Conservation (phyloP, 2,113 vertebrate species). For the Indicator maculatus region DNA sequence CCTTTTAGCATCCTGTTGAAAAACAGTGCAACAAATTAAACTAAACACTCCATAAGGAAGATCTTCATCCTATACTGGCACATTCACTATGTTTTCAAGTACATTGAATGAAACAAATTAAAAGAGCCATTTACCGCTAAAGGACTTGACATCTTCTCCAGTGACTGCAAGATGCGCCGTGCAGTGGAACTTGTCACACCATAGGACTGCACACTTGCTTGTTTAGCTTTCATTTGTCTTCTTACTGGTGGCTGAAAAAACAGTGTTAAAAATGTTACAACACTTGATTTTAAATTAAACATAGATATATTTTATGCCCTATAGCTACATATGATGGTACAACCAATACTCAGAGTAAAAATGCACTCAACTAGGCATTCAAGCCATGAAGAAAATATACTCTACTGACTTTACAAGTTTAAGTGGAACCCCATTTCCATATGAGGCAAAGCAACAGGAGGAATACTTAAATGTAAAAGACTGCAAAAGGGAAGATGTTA, state of each 20-base stretch:
- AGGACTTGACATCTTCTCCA: conserved; percentile 98
- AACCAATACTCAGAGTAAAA: not conserved
- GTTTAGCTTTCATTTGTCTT: conserved; percentile 94
- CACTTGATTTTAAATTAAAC: not conserved
- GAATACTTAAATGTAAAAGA: not conserved
- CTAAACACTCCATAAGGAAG: not conserved
- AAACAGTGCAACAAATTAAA: conserved; percentile 8
- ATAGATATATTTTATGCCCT: rapidly evolving
- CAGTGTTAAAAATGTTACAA: not conserved
- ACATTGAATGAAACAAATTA: not conserved
- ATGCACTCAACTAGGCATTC: not conserved
- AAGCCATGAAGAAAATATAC: not conserved
- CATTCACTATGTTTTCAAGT: not conserved
- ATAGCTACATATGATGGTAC: not conserved
- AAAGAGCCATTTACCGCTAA: conserved; percentile 81
- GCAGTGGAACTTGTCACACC: conserved; percentile 95
- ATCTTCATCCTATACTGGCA: not conserved
- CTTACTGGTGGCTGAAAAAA: conserved; percentile 86
- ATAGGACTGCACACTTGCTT: conserved; percentile 84
- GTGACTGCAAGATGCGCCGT: conserved; percentile 90
- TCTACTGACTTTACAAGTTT: not conserved
- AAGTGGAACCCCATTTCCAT: not conserved
- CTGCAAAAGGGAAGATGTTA: not conserved
- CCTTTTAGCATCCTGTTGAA: conserved; percentile 91
- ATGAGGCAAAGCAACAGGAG: not conserved